A percentile compares a stretch with the other conserved stretches of the same genome.
Evolutionary conservation across 2,113 vertebrate genomes (phyloP).

Genomic region (Ardeotis arabs): DNA sequence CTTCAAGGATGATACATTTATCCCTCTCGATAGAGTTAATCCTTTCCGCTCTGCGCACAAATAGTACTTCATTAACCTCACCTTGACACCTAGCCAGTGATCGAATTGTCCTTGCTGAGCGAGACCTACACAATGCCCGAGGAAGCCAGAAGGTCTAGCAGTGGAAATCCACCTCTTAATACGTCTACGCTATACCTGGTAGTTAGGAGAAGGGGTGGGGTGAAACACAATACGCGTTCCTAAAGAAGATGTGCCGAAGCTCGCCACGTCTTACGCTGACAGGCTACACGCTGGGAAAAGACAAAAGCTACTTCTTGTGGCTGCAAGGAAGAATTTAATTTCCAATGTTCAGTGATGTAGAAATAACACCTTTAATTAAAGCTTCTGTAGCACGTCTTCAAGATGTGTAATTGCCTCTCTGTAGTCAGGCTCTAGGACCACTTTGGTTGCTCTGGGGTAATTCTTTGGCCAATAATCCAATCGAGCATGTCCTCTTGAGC

Average conservation of each 20-base stretch:
- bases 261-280: constrained; percentile 16
- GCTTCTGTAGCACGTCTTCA: constrained; percentile 86
- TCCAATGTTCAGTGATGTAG: constrained; percentile 77
- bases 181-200: background rate
- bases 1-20: background rate
- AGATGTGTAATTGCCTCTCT: constrained; percentile 81
- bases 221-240: background rate
- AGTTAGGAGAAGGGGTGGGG: background rate
- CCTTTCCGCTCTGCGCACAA: background rate
- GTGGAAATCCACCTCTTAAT: background rate
- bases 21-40: background rate
- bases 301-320: constrained; percentile 69
- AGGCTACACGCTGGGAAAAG: background rate
- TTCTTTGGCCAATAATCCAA: constrained; percentile 89
- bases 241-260: background rate
- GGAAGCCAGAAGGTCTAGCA: constrained; percentile 1
- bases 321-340: constrained; percentile 76
- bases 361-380: constrained; percentile 89
- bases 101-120: background rate
- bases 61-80: background rate
- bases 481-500: constrained; percentile 77
- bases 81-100: background rate
- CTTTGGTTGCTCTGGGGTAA: constrained; percentile 91
- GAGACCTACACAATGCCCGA: background rate
- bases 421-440: constrained; percentile 78